Evolutionary conservation across 2,888 invertebrate genomes (phyloP), one percentile per base, ranked within the genome.

Genomic region (Volucella zonaria): DNA sequence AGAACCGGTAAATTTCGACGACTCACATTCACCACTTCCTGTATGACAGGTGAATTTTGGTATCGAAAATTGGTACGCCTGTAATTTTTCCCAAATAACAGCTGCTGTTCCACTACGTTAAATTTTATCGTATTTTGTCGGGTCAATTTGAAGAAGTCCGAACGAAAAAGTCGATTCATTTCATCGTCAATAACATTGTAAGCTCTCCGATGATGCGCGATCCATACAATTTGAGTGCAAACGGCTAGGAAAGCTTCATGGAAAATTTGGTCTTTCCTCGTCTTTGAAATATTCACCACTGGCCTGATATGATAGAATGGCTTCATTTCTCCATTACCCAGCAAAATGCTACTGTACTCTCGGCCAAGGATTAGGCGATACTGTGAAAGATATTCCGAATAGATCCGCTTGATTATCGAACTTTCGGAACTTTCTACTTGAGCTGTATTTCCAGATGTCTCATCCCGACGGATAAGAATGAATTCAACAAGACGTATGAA

Each of bases 401-500:
- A 89, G 23, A 89, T 88, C 18, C 89, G 88, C 47, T 91, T 91
- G 45, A 89, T 89, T 64, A 90, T 86, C 1, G 87, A 88, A 8
- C 90, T 89, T 68, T 89, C 90, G 3, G 87, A 86, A 52, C 89
- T 90, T 66, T 91, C 90, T 10, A 92, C 87, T 76, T 90, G 89
- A 0, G 89, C 89, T 61, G 86, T 3, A 14, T 88, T 82, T 0
- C 89, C 89, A 0, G 87, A 74, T 3, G 89, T 87, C 74, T 92
- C 92, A 77, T 92, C 91, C 1, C 91, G 88, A 0, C 90, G 89
- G 43, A 92, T 89, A 1, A 92, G 82, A 12, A 91, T 82, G 76
- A 89, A 91, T 70, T 92, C 92, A 0, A 91, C 90, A 64, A 90
- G 74, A 23, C 90, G 90, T n/a, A 92, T 71, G 75, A 89, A 92